Evolutionary conservation across 2,113 vertebrate species (phyloP).

Genomic region (Philantomba maxwellii): DNA sequence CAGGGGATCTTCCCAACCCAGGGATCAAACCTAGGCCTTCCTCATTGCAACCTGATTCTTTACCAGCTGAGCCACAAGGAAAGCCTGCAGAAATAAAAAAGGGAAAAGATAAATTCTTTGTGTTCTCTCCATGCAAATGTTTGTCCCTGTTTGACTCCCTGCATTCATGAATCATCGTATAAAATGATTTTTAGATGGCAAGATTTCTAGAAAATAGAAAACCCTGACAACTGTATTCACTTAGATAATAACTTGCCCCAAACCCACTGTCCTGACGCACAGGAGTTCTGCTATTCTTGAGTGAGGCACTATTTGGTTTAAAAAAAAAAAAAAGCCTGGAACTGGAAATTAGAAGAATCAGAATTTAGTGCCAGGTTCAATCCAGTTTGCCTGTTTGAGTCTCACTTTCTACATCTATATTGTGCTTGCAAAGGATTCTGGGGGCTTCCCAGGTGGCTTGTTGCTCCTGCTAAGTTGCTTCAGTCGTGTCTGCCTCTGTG

Average conservation of each 20-base stretch:
- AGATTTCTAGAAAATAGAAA: constrained; percentile 10
- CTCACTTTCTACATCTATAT: background rate
- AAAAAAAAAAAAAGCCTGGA: background rate
- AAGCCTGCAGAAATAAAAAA: background rate
- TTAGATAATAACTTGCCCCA: background rate
- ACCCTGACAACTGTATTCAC: background rate
- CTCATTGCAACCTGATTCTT: background rate
- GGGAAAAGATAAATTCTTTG: background rate
- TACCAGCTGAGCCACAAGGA: background rate
- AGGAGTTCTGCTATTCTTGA: background rate
- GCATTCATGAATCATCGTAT: background rate
- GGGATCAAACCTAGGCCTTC: background rate
- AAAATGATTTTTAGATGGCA: background rate
- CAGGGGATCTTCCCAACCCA: background rate
- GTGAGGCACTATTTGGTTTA: background rate
- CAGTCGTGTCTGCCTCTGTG: too few species aligned
- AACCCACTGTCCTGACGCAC: background rate
- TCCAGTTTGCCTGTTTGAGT: background rate
- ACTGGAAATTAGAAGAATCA: background rate
- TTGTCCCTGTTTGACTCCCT: background rate
- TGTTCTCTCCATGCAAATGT: background rate
- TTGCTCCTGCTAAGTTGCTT: too few species aligned
- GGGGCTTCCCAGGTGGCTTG: background rate
- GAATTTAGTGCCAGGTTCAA: background rate
- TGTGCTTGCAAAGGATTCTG: background rate